Conservation (phyloP, 2,888 invertebrate genomes). For the Isotomurus palustris region DNA sequence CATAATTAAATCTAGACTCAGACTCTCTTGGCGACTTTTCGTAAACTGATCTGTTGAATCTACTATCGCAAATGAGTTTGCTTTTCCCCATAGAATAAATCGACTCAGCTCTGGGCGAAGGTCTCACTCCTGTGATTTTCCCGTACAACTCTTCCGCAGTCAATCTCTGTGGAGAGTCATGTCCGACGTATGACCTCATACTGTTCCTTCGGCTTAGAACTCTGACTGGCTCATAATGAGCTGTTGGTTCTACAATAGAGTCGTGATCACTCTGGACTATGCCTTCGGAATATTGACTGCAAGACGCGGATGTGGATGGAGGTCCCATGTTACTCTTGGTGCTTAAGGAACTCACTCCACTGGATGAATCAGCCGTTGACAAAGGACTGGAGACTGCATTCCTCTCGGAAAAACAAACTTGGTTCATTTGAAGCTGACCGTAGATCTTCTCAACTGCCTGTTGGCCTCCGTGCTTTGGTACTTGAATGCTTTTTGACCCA, state of each 20-base stretch:
- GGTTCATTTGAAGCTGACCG: neutral
- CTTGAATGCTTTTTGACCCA: constrained; percentile 37
- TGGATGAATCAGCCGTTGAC: constrained; percentile 40
- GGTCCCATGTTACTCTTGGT: constrained; percentile 24
- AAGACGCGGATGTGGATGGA: constrained; percentile 33
- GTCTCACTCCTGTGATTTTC: neutral
- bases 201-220: constrained; percentile 30
- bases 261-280: constrained; percentile 19
- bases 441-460: neutral
- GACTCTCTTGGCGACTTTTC: neutral
- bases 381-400: constrained; percentile 32
- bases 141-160: constrained; percentile 5
- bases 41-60: constrained; percentile 8
- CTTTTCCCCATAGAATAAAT: constrained; percentile 9
- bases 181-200: constrained; percentile 49
- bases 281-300: constrained; percentile 34
- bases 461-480: neutral
- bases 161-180: neutral
- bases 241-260: constrained; percentile 23
- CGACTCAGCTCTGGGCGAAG: neutral
- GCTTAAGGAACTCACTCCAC: constrained; percentile 36
- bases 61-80: neutral
- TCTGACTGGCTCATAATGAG: constrained; percentile 30
- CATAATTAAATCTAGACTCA: neutral
- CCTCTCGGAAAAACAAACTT: constrained; percentile 11